Conservation (phyloP, 2,113 vertebrate species). For the Rutilus rutilus region DNA sequence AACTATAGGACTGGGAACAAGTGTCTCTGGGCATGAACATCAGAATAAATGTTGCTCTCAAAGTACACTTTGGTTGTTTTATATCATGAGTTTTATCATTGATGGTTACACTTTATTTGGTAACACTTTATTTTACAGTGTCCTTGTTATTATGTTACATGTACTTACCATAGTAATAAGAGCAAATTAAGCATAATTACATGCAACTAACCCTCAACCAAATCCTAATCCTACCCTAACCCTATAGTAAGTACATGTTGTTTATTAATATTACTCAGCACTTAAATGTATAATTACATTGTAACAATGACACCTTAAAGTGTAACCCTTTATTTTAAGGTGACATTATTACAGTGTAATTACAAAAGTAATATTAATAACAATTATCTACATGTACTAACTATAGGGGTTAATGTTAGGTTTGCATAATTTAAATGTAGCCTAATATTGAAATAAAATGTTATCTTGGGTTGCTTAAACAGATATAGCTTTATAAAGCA, state of each 20-base stretch:
- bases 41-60: neutral
- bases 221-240: too few species aligned
- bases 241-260: too few species aligned
- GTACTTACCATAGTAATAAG: too few species aligned
- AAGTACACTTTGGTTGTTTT: neutral
- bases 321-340: too few species aligned
- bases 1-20: constrained; percentile 3
- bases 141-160: too few species aligned
- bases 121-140: too few species aligned
- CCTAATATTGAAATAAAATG: neutral
- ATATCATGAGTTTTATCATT: neutral
- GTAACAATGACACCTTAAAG: too few species aligned
- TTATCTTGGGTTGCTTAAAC: neutral
- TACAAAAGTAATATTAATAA: neutral
- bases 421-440: neutral
- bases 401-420: neutral
- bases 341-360: neutral
- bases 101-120: neutral
- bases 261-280: too few species aligned
- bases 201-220: too few species aligned
- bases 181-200: too few species aligned
- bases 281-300: too few species aligned
- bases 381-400: neutral
- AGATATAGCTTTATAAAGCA: neutral
- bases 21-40: neutral